Conservation (phyloP, 2,797 vertebrate species). For the Coendou prehensilis region DNA sequence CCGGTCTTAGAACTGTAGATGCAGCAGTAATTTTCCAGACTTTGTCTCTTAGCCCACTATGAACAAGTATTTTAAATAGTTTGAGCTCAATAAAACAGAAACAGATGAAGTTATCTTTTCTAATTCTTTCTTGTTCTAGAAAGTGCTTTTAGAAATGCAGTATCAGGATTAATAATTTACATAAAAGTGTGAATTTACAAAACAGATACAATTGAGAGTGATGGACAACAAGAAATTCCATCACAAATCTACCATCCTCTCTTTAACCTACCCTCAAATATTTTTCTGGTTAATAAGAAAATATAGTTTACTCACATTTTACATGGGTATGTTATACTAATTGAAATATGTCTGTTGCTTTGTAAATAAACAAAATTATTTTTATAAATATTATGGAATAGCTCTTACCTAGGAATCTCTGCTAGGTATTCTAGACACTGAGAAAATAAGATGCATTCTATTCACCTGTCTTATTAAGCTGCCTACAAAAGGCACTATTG, state of each 20-base stretch:
- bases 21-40: not conserved
- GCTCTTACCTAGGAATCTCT: not conserved
- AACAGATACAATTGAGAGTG: not conserved
- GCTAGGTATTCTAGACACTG: not conserved
- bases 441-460: not conserved
- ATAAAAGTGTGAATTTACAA: not conserved
- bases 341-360: not conserved
- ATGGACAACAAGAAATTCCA: not conserved
- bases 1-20: not conserved
- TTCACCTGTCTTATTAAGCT: not conserved
- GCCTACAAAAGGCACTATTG: not conserved
- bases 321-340: not conserved
- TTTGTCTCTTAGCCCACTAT: not conserved
- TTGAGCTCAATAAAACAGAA: not conserved
- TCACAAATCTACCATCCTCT: not conserved
- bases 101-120: not conserved
- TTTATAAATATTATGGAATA: not conserved
- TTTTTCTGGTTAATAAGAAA: not conserved
- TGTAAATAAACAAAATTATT: not conserved
- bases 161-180: not conserved
- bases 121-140: not conserved
- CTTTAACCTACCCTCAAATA: not conserved
- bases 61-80: not conserved
- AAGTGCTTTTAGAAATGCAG: not conserved
- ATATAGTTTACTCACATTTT: not conserved